phyloP scores from a whole-genome alignment of 2,888 invertebrate genomes.

The Ochlodes sylvanus region DNA sequence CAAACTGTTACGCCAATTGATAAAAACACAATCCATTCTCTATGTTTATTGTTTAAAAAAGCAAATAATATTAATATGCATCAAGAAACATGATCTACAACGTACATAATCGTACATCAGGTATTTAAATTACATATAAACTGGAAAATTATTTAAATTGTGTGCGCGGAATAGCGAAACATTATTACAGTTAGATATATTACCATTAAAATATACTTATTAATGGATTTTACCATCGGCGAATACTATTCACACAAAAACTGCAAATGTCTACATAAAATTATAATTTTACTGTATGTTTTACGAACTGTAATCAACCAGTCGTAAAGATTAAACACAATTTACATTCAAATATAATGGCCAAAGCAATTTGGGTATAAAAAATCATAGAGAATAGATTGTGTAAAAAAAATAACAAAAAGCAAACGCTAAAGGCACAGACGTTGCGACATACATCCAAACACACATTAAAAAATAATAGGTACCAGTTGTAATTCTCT shows the following conservation, averaged over 20 bases:
- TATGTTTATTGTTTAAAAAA: background rate
- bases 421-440: slow-evolving; percentile 47
- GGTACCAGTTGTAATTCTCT: slow-evolving; percentile 24
- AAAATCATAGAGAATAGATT: slow-evolving; percentile 45
- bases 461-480: slow-evolving; percentile 29
- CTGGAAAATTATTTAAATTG: background rate
- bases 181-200: background rate
- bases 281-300: background rate
- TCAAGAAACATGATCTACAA: background rate
- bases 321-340: slow-evolving; percentile 9
- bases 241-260: background rate
- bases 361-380: slow-evolving; percentile 29
- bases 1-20: slow-evolving; percentile 22
- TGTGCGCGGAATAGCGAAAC: slow-evolving; percentile 2
- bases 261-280: slow-evolving; percentile 10
- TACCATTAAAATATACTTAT: slow-evolving; percentile 2
- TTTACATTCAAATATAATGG: slow-evolving; percentile 17
- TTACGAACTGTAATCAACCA: slow-evolving; percentile 6
- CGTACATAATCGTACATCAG: background rate
- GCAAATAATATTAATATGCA: background rate
- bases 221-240: background rate
- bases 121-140: background rate
- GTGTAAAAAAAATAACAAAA: slow-evolving; percentile 45
- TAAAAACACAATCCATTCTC: slow-evolving; percentile 22
- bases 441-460: slow-evolving; percentile 40